Base-by-base conservation (phyloP, 2,113 vertebrate species). In the Microtus ochrogaster region DNA sequence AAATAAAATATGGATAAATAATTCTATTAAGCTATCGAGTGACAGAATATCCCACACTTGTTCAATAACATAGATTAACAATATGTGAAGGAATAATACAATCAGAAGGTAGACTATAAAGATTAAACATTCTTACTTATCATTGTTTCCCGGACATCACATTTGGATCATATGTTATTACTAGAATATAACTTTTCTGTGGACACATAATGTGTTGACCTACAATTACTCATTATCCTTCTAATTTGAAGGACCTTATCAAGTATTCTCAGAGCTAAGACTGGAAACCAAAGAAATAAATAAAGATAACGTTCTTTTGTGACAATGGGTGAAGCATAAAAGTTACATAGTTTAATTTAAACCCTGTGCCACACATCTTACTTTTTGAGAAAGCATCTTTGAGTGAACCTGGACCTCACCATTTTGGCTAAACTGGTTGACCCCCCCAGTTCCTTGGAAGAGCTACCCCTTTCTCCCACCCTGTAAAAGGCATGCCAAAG, bases 21-120 rank as follows among this genome's bases (percentile, higher is more conserved):
- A 78, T 93, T 97, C 47, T 49, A 30, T 30, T 96, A 87, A 92
- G 55, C 26, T 78, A 2, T 90, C 19, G 68, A 79, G 44, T 52
- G 33, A 41, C 36, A 73, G 3, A 55, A 21, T 92, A 39, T 16
- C 5, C 3, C 28, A 94, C 1, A 5, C 49, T 94, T 84, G 7
- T 36, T 81, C 92, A 93, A 61, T 93, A 44, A 89, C 83, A 81
- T 7, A 68, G 85, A 95, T 89, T 41, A 83, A 55, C 26, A 91
- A 5, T 66, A 39, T 76, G 10, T 70, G 1, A 78, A 82, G 44
- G 36, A 81, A 79, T 82, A 66, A 61, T 90, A 65, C 21, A 95
- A 49, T 65, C n/a, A 66, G 2, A 55, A 92, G 65, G 13, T 85
- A 63, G 78, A 12, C 17, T 33, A 0, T 8, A 81, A 6, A 83